phyloP scores from a whole-genome alignment of 2,113 vertebrate genomes.

The Mobula hypostoma region DNA sequence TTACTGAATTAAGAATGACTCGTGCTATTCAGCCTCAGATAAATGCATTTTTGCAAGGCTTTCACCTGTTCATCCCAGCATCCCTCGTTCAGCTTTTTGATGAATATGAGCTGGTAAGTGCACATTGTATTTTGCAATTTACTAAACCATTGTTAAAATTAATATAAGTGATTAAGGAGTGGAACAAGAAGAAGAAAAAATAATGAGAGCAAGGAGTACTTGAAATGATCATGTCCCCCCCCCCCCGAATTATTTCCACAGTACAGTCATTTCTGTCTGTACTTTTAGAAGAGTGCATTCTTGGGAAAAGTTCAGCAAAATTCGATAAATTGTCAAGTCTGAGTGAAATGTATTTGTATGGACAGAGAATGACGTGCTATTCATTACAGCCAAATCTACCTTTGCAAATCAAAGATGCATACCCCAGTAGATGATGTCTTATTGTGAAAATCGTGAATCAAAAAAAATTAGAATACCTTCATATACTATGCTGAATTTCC shows the following conservation, averaged over 20 bases:
- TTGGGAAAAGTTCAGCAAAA: no score
- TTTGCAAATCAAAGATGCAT: no score
- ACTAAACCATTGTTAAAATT: neutral
- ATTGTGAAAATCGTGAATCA: no score
- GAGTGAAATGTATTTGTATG: no score
- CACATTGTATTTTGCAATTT: neutral
- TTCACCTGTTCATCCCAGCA: conserved; percentile 93
- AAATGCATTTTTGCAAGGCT: conserved; percentile 91
- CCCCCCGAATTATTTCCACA: neutral
- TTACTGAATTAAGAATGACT: conserved; percentile 96
- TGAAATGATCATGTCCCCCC: neutral
- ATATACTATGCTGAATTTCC: no score
- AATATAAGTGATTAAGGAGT: neutral
- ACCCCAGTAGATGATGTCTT: no score
- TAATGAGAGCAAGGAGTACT: neutral
- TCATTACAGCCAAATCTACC: no score
- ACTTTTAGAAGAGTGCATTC: no score
- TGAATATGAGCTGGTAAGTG: conserved; percentile 91
- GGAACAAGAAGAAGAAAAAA: neutral
- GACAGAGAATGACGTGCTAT: no score
- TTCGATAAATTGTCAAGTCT: no score
- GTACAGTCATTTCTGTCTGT: neutral
- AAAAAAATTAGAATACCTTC: no score
- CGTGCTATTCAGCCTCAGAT: conserved; percentile 98
- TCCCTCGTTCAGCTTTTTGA: conserved; percentile 96